Conservation (phyloP, 1,140 invertebrate genomes). For the Polypedilum pembai region DNA sequence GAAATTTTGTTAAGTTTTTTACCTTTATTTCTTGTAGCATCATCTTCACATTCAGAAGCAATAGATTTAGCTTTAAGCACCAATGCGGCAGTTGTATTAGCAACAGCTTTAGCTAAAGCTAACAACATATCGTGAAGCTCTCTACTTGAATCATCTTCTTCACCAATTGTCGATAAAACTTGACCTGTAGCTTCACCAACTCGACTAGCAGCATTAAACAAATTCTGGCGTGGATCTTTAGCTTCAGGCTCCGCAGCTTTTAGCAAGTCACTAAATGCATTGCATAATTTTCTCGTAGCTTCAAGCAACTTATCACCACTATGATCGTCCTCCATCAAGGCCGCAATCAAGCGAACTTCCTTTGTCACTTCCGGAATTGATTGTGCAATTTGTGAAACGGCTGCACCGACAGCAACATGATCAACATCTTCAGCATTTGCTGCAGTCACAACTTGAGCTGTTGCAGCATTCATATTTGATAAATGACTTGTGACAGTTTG, state of each 20-base stretch:
- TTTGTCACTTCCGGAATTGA: slow-evolving; percentile 95
- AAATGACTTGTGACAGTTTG: slow-evolving; percentile 94
- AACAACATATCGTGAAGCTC: slow-evolving; percentile 78
- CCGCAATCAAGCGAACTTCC: slow-evolving; percentile 88
- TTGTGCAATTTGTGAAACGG: slow-evolving; percentile 92
- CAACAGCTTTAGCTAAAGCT: slow-evolving; percentile 88
- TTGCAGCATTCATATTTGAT: slow-evolving; percentile 98
- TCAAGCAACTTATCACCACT: slow-evolving; percentile 82
- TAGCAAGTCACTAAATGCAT: slow-evolving; percentile 92
- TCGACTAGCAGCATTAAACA: slow-evolving; percentile 86
- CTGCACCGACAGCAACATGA: slow-evolving; percentile 90
- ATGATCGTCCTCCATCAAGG: slow-evolving; percentile 72
- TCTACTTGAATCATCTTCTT: slow-evolving; percentile 71
- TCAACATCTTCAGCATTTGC: slow-evolving; percentile 74
- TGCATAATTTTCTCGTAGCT: slow-evolving; percentile 84
- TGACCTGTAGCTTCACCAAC: slow-evolving; percentile 94
- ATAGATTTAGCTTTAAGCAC: slow-evolving; percentile 92
- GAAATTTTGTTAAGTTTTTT: neutral
- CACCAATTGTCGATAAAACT: slow-evolving; percentile 90
- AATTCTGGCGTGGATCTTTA: slow-evolving; percentile 85
- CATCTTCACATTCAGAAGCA: slow-evolving; percentile 74
- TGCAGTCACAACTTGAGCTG: slow-evolving; percentile 87
- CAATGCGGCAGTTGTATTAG: slow-evolving; percentile 90
- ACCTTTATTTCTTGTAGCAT: slow-evolving; percentile 64
- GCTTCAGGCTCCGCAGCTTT: slow-evolving; percentile 89